Base-by-base conservation (phyloP, 2,113 vertebrate genomes). In the Solea solea region DNA sequence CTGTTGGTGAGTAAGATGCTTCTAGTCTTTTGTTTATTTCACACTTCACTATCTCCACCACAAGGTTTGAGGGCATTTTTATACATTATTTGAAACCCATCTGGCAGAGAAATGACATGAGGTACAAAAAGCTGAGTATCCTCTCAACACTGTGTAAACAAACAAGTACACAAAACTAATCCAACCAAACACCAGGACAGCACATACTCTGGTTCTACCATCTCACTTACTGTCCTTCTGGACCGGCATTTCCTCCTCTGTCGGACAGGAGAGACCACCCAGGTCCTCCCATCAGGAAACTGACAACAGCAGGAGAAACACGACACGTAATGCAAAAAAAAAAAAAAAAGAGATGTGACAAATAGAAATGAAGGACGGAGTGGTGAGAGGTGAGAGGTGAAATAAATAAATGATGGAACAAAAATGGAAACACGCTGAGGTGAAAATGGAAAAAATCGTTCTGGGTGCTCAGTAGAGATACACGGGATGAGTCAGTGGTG, bases 231-330 rank as follows among this genome's bases (percentile, higher is more conserved):
- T 62, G 83, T 71, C 56, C 64, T 62, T 66, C 78, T 45, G 60
- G 69, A 65, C 71, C 64, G 79, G 44, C 71, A 74, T 63, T 62
- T 87, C 87, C 91, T 91, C 90, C 92, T 94, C 89, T 86, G 93
- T 83, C 70, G 82, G 75, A 91, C 80, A 88, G 96, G 95, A 80
- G 95, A 96, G 82, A 94, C 96, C 93, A 97, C 95, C 96, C 95
- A 96, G 91, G 95, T 95, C 87, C 94, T 95, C 90, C 97, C 96
- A 82, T 97, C 95, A 56, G 95, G 93, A 90, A 97, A 96, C 96
- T 97, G 94, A 93, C 86, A 84, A 91, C 80, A 85, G 78, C 90
- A 80, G 87, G 83, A 34, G 73, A 69, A 69, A 81, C 63, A 82
- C 78, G 69, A 34, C 44, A 74, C 50, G 64, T 41, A 58, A 61